Evolutionary conservation across 2,113 vertebrate species (phyloP).

Genomic region (Xerus inauris): DNA sequence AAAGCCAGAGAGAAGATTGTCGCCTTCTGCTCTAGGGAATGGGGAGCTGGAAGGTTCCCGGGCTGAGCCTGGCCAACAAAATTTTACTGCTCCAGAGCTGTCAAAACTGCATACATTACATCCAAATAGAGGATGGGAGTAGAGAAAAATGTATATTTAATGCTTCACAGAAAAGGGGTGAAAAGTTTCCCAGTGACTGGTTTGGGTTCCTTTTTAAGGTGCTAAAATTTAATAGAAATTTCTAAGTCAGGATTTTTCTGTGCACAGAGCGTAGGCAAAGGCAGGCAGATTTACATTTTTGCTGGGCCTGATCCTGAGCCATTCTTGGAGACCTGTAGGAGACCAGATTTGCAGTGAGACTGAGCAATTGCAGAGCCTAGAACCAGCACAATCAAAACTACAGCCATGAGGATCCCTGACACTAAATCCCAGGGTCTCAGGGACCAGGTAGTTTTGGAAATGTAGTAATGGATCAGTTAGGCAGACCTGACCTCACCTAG

Average conservation of each 20-base stretch:
- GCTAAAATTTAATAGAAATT: conserved; percentile 13
- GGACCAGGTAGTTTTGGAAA: background rate
- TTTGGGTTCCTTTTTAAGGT: conserved; percentile 58
- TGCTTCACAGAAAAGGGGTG: conserved; percentile 1
- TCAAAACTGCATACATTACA: conserved; percentile 51
- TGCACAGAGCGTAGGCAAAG: background rate
- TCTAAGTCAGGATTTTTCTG: background rate
- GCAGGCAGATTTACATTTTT: background rate
- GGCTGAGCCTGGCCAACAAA: conserved; percentile 34
- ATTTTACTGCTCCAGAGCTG: conserved; percentile 62
- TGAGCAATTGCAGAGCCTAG: background rate
- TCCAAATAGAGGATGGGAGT: background rate
- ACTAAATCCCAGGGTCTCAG: background rate
- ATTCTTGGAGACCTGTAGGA: background rate
- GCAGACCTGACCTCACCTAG: background rate
- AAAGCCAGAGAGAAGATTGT: conserved; percentile 75
- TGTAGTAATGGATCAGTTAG: background rate
- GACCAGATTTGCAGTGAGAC: conserved; percentile 21
- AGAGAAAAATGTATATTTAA: background rate
- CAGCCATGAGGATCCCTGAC: background rate
- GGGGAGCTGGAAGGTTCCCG: conserved; percentile 58
- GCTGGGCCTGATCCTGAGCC: background rate
- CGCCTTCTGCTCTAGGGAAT: conserved; percentile 66
- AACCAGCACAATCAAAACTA: background rate
- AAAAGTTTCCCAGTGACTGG: background rate